Percentiles rank a stretch among this genome's conserved stretches.
Conservation (phyloP, 2,888 invertebrate species). For the Drosophila colorata region DNA sequence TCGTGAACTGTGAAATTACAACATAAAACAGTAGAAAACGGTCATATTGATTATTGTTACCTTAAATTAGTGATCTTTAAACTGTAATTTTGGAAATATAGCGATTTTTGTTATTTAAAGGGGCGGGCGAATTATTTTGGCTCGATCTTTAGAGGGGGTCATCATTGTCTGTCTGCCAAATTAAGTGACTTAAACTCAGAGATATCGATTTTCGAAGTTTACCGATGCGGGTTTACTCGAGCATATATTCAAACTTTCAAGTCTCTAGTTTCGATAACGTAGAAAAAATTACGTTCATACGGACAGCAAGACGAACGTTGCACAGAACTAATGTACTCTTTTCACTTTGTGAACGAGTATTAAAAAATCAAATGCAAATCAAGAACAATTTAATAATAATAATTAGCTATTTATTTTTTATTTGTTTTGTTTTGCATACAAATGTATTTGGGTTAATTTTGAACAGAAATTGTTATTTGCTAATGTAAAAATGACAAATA, state of each 20-base stretch:
- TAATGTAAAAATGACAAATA: conserved; percentile 54
- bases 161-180: neutral
- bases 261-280: no score
- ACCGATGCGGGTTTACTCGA: neutral
- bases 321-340: neutral
- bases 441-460: conserved; percentile 47
- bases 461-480: conserved; percentile 55
- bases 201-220: no score
- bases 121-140: no score
- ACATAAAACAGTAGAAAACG: neutral
- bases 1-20: neutral
- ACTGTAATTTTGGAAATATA: no score
- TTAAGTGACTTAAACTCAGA: neutral
- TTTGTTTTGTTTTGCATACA: conserved; percentile 49
- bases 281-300: no score
- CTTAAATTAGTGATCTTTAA: no score
- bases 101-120: no score
- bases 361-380: conserved; percentile 12
- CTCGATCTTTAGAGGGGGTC: no score
- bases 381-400: conserved; percentile 16
- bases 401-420: conserved; percentile 29
- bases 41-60: no score
- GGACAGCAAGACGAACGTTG: neutral
- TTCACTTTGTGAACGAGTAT: conserved; percentile 3
- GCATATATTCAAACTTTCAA: neutral